Evolutionary conservation across 1,140 invertebrate genomes (phyloP).

Genomic region (Bombus turneri): DNA sequence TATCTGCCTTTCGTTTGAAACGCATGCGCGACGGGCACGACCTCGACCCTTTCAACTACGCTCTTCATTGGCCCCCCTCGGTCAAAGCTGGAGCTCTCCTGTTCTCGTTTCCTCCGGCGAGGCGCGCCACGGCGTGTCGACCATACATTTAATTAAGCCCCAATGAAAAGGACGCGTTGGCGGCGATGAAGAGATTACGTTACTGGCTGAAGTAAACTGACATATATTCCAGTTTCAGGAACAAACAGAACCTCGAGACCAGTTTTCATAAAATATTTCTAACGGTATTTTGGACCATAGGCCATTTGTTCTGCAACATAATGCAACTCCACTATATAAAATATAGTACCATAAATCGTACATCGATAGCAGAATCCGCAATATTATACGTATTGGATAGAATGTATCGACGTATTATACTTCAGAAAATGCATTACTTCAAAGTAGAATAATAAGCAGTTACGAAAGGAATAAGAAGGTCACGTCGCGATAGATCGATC

Average conservation of each 20-base stretch:
- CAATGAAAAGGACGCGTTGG: constrained; percentile 74
- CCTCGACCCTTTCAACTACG: constrained; percentile 66
- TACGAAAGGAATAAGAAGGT: background rate
- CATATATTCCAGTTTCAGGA: constrained; percentile 47
- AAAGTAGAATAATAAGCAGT: background rate
- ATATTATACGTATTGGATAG: too few species aligned
- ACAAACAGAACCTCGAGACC: constrained; percentile 2
- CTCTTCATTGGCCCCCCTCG: constrained; percentile 60
- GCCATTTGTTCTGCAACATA: too few species aligned
- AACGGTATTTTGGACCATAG: too few species aligned
- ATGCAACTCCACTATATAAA: too few species aligned
- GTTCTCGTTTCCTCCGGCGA: constrained; percentile 61
- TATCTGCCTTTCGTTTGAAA: constrained; percentile 35
- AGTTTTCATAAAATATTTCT: background rate
- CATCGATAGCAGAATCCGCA: too few species aligned
- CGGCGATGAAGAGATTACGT: constrained; percentile 67
- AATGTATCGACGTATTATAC: too few species aligned
- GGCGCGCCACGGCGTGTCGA: constrained; percentile 40
- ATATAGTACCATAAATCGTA: too few species aligned
- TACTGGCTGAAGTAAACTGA: constrained; percentile 48
- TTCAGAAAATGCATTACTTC: background rate
- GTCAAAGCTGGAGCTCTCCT: constrained; percentile 48
- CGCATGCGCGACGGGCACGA: constrained; percentile 54
- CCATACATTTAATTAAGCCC: constrained; percentile 74
- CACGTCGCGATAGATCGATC: background rate